Percentiles rank a stretch among this genome's conserved stretches.
phyloP scores from a whole-genome alignment of 2,888 invertebrate genomes.

The Ellobium chinense region DNA sequence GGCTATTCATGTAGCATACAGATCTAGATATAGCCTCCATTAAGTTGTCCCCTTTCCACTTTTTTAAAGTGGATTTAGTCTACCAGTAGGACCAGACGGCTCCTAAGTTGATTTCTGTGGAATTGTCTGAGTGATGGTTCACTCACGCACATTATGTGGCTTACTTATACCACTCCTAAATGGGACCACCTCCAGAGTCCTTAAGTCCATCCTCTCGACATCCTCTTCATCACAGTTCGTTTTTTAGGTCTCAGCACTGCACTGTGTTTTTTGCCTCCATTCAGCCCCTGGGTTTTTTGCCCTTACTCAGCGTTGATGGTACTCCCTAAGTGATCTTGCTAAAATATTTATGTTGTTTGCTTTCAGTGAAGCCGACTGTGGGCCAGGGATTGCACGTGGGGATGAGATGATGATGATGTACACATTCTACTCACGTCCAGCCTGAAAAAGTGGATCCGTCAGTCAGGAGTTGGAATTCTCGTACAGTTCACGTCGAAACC shows the following conservation, averaged over 20 bases:
- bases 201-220: not conserved
- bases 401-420: slow-evolving; percentile 12
- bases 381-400: not conserved
- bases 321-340: not conserved
- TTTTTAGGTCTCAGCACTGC: too few relatives aligned
- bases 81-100: too few relatives aligned
- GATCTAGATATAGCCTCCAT: too few relatives aligned
- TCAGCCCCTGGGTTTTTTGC: not conserved
- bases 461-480: too few relatives aligned
- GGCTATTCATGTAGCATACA: too few relatives aligned
- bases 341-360: slow-evolving; percentile 15
- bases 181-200: not conserved
- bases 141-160: too few relatives aligned
- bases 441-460: not conserved
- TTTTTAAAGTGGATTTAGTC: too few relatives aligned
- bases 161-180: too few relatives aligned
- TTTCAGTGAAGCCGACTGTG: slow-evolving; percentile 12
- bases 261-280: not conserved
- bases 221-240: not conserved
- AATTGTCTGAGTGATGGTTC: too few relatives aligned
- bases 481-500: too few relatives aligned
- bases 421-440: not conserved
- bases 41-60: too few relatives aligned
- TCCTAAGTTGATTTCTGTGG: too few relatives aligned
- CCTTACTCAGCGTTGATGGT: not conserved